Conservation (phyloP, 2,888 invertebrate genomes). For the Nebria brevicollis region DNA sequence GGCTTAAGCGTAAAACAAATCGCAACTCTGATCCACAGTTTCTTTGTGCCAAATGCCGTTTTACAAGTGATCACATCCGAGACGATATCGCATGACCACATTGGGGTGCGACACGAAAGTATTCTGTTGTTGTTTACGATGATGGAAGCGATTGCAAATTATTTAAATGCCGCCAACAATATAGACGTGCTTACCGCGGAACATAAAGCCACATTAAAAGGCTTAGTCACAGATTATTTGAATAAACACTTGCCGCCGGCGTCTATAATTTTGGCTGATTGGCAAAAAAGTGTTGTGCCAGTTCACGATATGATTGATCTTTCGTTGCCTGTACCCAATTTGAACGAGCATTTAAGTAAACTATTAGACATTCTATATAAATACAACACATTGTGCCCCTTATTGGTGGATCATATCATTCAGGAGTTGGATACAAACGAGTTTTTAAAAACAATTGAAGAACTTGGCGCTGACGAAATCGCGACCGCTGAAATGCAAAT, state of each 20-base stretch:
- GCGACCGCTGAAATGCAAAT: conserved; percentile 59
- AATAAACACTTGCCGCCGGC: conserved; percentile 59
- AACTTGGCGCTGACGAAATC: conserved; percentile 55
- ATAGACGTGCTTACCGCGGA: conserved; percentile 5
- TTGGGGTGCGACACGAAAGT: conserved; percentile 29
- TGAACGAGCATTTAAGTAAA: conserved; percentile 54
- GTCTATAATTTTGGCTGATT: conserved; percentile 57
- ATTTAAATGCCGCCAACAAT: conserved; percentile 23
- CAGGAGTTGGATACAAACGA: conserved; percentile 45
- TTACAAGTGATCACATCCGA: conserved; percentile 63
- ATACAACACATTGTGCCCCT: conserved; percentile 66
- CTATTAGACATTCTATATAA: conserved; percentile 69
- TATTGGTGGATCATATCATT: conserved; percentile 61
- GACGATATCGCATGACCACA: conserved; percentile 59
- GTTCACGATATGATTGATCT: conserved; percentile 49
- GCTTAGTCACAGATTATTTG: conserved; percentile 27
- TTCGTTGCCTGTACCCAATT: conserved; percentile 48
- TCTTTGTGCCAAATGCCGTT: conserved; percentile 65
- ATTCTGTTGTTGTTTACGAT: conserved; percentile 38
- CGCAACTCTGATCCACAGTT: conserved; percentile 64
- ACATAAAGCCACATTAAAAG: conserved; percentile 21
- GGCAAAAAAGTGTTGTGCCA: conserved; percentile 55
- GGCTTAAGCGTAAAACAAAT: conserved; percentile 67
- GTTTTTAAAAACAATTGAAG: conserved; percentile 40
- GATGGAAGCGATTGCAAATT: conserved; percentile 30